These are phyloP conservation scores for Rafetus swinhoei DNA, from an alignment of 2,113 vertebrate genomes.

Conservation along the genomic window DNA sequence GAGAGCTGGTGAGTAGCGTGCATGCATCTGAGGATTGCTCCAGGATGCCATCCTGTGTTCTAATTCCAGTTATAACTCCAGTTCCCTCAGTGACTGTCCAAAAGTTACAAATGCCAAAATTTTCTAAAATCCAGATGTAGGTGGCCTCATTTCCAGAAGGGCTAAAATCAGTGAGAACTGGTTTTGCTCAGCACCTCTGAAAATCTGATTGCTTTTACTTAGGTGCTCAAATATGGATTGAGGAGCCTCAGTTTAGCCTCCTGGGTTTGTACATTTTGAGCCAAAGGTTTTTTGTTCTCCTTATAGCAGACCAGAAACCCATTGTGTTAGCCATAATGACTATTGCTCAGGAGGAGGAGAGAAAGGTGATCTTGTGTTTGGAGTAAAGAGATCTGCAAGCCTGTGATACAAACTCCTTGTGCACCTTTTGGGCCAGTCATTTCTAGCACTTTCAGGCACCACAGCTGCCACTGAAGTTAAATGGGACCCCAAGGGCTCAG, in stretches of 20 bases:
- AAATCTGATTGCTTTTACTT: neutral
- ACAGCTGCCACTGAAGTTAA: neutral
- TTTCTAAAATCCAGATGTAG: neutral
- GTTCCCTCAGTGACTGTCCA: neutral
- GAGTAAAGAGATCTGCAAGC: neutral
- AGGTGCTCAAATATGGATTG: neutral
- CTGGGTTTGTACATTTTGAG: neutral
- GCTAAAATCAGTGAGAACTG: neutral
- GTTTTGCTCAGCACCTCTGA: neutral
- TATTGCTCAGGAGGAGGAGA: neutral
- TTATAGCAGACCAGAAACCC: neutral
- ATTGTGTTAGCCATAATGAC: too few species aligned
- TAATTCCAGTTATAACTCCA: neutral
- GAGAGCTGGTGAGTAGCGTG: neutral
- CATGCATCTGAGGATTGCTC: neutral
- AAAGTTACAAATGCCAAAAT: neutral
- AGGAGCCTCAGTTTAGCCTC: neutral
- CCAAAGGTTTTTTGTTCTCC: neutral
- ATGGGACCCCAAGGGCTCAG: neutral
- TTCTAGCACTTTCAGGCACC: neutral
- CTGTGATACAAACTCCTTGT: neutral
- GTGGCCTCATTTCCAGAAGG: neutral
- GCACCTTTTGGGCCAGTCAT: neutral
- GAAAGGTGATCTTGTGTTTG: neutral
- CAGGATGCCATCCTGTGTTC: neutral